phyloP scores from a whole-genome alignment of 2,113 vertebrate species.

The Rhinolophus ferrumequinum region DNA sequence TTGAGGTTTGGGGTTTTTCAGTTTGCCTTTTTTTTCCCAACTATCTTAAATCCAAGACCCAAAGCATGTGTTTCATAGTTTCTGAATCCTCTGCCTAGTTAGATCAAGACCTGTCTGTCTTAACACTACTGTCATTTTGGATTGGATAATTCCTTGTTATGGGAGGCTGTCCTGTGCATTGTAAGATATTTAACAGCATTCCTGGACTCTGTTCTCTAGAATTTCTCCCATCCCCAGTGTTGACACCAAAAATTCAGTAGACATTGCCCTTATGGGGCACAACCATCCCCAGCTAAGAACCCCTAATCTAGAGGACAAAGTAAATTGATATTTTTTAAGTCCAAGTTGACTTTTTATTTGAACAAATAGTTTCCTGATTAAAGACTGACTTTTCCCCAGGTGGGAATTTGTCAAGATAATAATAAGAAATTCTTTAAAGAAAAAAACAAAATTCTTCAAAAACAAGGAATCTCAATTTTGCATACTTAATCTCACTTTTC shows the following conservation, averaged over 20 bases:
- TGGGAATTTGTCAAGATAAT: neutral
- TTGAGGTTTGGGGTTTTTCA: neutral
- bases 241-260: neutral
- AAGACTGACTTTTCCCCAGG: neutral
- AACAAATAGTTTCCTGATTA: neutral
- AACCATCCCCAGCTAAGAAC: neutral
- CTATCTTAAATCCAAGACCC: neutral
- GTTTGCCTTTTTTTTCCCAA: neutral
- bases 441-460: neutral
- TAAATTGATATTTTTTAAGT: constrained; percentile 15
- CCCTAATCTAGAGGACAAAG: neutral
- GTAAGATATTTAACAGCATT: neutral
- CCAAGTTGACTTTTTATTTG: neutral
- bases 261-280: neutral
- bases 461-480: neutral
- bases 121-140: neutral
- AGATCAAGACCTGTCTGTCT: neutral
- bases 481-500: neutral
- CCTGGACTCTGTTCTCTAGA: neutral
- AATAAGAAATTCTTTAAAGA: neutral
- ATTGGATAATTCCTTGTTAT: neutral
- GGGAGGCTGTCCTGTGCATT: neutral
- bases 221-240: neutral
- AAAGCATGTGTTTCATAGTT: neutral
- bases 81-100: neutral